Percentiles rank a stretch among this genome's conserved stretches.
Evolutionary conservation across 2,113 vertebrate genomes (phyloP).

Genomic region (Microtus oregoni): DNA sequence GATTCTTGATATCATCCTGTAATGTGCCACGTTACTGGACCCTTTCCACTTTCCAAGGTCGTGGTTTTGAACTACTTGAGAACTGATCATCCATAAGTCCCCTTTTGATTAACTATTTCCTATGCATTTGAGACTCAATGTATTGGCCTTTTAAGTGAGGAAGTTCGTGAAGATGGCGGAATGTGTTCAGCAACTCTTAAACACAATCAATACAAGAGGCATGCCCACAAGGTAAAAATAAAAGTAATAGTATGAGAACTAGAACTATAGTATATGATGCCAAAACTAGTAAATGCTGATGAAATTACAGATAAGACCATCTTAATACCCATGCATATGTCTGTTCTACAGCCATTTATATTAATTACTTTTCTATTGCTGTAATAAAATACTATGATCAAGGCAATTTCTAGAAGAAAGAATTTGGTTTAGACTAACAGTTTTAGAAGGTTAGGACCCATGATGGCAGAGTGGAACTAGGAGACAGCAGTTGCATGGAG

Average conservation of each 20-base stretch:
- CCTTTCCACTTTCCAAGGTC: neutral
- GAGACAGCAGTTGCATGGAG: neutral
- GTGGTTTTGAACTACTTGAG: neutral
- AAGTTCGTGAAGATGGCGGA: neutral
- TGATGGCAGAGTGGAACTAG: neutral
- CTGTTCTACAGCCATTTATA: neutral
- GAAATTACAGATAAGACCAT: neutral
- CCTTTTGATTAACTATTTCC: neutral
- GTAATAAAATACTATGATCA: neutral
- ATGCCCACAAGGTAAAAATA: conserved; percentile 13
- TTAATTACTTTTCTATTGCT: neutral
- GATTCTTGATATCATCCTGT: neutral
- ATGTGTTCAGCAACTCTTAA: neutral
- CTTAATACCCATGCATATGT: neutral
- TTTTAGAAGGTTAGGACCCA: neutral
- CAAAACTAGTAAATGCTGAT: neutral
- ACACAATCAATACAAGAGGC: neutral
- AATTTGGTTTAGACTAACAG: neutral
- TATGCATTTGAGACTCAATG: neutral
- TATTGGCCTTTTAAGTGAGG: neutral
- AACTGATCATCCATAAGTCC: neutral
- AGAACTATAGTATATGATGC: neutral
- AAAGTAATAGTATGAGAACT: conserved; percentile 19
- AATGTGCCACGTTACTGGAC: neutral
- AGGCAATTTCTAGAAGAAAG: neutral